Evolutionary conservation across 2,888 invertebrate genomes (phyloP).

Genomic region (Hyposoter dolosus): DNA sequence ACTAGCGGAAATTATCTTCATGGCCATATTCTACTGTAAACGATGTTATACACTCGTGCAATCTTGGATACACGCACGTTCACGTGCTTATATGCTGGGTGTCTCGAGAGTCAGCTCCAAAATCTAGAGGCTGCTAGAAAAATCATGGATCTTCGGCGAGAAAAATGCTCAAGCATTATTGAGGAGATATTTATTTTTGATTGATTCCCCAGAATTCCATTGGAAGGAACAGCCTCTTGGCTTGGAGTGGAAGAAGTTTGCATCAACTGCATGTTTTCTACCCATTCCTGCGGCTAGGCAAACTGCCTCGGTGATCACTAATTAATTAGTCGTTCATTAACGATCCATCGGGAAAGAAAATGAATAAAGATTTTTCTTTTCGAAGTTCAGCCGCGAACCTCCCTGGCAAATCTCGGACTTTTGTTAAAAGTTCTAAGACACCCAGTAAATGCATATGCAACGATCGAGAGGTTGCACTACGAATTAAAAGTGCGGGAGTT

Average conservation of each 20-base stretch:
- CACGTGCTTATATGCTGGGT: background rate
- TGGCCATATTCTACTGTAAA: conserved; percentile 37
- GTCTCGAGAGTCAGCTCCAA: background rate
- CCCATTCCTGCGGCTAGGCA: too few species aligned
- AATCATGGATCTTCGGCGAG: background rate
- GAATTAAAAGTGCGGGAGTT: conserved; percentile 39
- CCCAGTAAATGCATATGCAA: background rate
- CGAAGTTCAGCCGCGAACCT: background rate
- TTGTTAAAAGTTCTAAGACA: background rate
- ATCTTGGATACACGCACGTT: conserved; percentile 13
- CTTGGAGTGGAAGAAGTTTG: too few species aligned
- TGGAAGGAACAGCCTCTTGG: too few species aligned
- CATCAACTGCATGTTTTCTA: too few species aligned
- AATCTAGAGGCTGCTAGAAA: background rate
- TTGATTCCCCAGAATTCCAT: too few species aligned
- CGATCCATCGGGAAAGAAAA: background rate
- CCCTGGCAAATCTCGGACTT: background rate
- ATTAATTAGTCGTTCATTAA: background rate
- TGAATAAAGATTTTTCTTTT: background rate
- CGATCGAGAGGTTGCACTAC: background rate
- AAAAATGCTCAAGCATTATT: background rate
- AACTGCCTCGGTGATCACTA: background rate
- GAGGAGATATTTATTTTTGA: background rate
- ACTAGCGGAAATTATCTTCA: conserved; percentile 55
- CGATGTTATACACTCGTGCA: conserved; percentile 20